These are phyloP conservation scores for Sclerodermus sp. DNA, from an alignment of 2,888 invertebrate genomes.

Conservation along the genomic window DNA sequence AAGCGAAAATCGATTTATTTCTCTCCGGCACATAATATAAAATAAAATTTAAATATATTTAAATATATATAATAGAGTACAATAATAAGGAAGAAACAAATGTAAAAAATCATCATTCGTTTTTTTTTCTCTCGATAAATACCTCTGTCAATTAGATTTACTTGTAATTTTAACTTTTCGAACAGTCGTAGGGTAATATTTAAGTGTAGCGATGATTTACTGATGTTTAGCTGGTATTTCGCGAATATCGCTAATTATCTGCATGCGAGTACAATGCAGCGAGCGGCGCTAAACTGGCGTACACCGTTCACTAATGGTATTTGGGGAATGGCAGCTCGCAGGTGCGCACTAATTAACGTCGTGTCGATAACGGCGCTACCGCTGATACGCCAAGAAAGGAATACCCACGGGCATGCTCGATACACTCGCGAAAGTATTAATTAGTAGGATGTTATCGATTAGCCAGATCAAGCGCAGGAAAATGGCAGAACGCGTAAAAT, in stretches of 20 bases:
- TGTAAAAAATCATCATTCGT: no score
- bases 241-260: conserved; percentile 15
- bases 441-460: neutral
- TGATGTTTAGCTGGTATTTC: neutral
- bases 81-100: no score
- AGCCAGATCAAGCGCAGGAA: no score
- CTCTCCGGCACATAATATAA: no score
- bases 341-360: conserved; percentile 32
- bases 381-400: conserved; percentile 15
- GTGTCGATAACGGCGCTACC: conserved; percentile 25
- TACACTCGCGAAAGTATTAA: conserved; percentile 3
- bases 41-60: no score
- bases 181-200: neutral
- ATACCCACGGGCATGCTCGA: neutral
- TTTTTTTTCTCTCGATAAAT: no score
- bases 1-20: no score
- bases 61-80: no score
- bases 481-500: no score
- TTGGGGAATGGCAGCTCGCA: conserved; percentile 25
- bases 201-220: neutral
- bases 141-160: no score
- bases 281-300: conserved; percentile 5
- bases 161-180: neutral
- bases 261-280: conserved; percentile 13
- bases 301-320: conserved; percentile 21